phyloP scores from a whole-genome alignment of 2,888 invertebrate species.

The Oligia strigilis region DNA sequence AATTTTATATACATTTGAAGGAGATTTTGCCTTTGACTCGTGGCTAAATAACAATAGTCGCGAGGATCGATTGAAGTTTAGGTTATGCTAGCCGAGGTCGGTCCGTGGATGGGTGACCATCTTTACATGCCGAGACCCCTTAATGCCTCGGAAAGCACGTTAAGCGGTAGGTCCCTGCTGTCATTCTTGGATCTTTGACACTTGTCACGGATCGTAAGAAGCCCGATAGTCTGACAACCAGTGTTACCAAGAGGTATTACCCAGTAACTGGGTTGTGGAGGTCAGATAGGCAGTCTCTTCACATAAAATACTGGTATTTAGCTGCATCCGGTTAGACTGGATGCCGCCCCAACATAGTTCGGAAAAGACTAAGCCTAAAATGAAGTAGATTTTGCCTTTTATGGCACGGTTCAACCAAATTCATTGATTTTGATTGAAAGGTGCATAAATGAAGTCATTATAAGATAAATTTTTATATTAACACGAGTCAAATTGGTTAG shows the following conservation, averaged over 20 bases:
- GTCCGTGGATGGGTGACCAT: not conserved
- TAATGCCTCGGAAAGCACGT: not conserved
- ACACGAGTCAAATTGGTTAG: not conserved
- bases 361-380: too few species aligned
- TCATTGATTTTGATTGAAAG: not conserved
- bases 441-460: not conserved
- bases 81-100: not conserved
- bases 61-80: too few species aligned
- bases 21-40: not conserved
- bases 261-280: not conserved
- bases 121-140: not conserved
- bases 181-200: not conserved
- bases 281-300: too few species aligned
- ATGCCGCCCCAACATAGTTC: not conserved
- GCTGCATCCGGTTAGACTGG: not conserved
- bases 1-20: conserved; percentile 32
- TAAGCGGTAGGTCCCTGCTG: not conserved
- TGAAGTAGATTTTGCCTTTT: not conserved
- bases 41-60: not conserved
- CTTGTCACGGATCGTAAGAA: not conserved
- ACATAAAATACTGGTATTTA: not conserved
- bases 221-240: not conserved
- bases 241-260: not conserved
- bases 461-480: not conserved
- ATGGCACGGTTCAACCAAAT: not conserved